A percentile compares a stretch with the other conserved stretches of the same genome.
Conservation (phyloP, 2,888 invertebrate genomes). For the Cancer borealis region DNA sequence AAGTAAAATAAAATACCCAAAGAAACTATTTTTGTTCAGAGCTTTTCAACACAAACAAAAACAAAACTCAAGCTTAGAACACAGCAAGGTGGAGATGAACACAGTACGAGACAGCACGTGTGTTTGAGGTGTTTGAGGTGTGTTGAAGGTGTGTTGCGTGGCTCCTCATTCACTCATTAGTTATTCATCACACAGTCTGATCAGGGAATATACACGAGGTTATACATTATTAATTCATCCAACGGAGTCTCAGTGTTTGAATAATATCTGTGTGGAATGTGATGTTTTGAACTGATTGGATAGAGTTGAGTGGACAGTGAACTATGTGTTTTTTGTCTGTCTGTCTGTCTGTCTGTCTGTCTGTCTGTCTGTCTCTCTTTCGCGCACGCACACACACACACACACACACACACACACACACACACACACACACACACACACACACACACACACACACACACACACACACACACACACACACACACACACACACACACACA, state of each 20-base stretch:
- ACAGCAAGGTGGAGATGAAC: background rate
- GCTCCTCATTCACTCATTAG: background rate
- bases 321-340: no score
- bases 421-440: constrained; percentile 20
- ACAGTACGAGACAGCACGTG: background rate
- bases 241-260: background rate
- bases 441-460: background rate
- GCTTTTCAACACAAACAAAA: background rate
- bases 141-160: background rate
- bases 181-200: background rate
- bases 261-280: background rate
- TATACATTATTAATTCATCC: constrained; percentile 1
- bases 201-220: background rate
- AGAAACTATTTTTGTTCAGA: background rate
- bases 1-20: background rate
- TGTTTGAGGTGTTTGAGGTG: background rate
- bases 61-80: background rate
- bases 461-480: background rate
- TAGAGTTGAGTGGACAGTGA: background rate
- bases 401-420: constrained; percentile 20
- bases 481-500: background rate
- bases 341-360: background rate
- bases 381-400: background rate
- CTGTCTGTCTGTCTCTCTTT: background rate
- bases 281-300: background rate